Percentiles rank a stretch among this genome's conserved stretches.
Evolutionary conservation across 2,797 vertebrate species (phyloP).

Genomic region (Chelmon rostratus): DNA sequence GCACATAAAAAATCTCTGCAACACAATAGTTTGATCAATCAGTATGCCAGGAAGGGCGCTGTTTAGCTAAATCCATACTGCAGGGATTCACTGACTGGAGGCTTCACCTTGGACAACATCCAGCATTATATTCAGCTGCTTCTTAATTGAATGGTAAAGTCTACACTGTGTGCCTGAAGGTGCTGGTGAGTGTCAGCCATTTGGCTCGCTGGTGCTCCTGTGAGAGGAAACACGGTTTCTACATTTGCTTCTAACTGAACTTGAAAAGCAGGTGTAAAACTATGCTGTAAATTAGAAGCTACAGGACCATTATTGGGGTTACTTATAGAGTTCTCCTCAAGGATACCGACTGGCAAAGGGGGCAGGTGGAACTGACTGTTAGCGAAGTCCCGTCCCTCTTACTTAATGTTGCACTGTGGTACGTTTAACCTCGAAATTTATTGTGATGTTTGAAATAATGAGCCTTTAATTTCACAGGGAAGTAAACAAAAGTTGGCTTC

Average conservation of each 20-base stretch:
- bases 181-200: conserved; percentile 1
- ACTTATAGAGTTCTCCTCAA: conserved; percentile 14
- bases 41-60: conserved; percentile 23
- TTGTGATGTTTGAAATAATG: background rate
- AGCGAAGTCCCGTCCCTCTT: background rate
- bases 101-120: conserved; percentile 52
- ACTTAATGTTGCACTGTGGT: background rate
- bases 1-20: conserved; percentile 31
- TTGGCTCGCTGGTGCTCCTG: conserved; percentile 31
- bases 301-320: conserved; percentile 2
- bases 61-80: conserved; percentile 44
- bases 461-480: background rate
- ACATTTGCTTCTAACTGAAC: conserved; percentile 34
- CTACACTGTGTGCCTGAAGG: conserved; percentile 30
- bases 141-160: conserved; percentile 59
- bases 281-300: conserved; percentile 29
- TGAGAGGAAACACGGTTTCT: conserved; percentile 33
- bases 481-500: background rate
- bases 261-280: conserved; percentile 27
- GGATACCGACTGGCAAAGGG: background rate
- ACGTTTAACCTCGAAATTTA: background rate
- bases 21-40: conserved; percentile 58
- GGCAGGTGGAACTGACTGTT: background rate
- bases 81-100: conserved; percentile 38
- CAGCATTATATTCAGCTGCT: conserved; percentile 44